phyloP scores from a whole-genome alignment of 2,113 vertebrate species.

The Lepisosteus osseus region DNA sequence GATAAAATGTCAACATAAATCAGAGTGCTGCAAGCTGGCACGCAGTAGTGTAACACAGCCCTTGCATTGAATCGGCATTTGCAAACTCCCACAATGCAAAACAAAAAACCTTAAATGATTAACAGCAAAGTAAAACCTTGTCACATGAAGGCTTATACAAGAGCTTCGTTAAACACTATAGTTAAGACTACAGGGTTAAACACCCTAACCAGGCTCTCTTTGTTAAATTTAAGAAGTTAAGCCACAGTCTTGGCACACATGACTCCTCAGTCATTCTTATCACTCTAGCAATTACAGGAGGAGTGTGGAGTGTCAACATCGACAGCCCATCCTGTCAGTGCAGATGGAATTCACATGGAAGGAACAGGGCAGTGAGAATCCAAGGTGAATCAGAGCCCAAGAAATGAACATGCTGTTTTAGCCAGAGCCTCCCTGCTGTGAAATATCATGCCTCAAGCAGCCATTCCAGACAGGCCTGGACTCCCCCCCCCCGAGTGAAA shows the following conservation, averaged over 20 bases:
- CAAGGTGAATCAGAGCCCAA: neutral
- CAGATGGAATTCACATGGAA: neutral
- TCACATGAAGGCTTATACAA: too few relatives aligned
- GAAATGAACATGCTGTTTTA: neutral
- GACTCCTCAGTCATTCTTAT: slow-evolving; percentile 9
- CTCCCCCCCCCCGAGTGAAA: neutral
- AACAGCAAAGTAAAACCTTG: too few relatives aligned
- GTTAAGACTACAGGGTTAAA: too few relatives aligned
- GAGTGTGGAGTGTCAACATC: neutral
- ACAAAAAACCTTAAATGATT: too few relatives aligned
- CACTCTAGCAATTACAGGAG: neutral
- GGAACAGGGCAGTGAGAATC: neutral
- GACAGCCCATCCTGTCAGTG: neutral
- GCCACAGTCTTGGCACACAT: slow-evolving; percentile 4
- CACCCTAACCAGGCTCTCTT: neutral
- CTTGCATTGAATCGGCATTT: too few relatives aligned
- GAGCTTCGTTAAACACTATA: too few relatives aligned
- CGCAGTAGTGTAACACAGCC: too few relatives aligned
- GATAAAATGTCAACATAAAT: too few relatives aligned
- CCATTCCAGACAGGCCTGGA: neutral
- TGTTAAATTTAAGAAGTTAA: neutral
- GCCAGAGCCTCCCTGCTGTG: neutral
- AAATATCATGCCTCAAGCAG: neutral
- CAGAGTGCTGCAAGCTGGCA: too few relatives aligned
- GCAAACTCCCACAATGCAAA: too few relatives aligned